Percentiles rank a stretch among this genome's conserved stretches.
These are phyloP conservation scores for Porites evermanni DNA, from an alignment of 92 coral and sea anemone species.

Conservation along the genomic window DNA sequence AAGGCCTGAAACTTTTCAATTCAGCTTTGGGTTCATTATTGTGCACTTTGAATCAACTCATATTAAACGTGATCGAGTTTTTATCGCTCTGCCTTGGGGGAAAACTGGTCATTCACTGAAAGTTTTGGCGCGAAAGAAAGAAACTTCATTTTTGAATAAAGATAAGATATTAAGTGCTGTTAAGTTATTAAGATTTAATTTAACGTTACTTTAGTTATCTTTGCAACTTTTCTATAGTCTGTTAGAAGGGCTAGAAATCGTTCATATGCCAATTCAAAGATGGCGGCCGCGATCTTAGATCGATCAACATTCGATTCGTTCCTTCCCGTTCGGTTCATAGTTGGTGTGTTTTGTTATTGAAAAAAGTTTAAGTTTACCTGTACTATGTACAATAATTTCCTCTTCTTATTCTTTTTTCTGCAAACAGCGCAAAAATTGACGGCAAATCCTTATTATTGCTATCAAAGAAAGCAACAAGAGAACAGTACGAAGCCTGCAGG, in stretches of 20 bases:
- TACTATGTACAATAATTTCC: not conserved
- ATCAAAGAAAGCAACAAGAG: conserved; percentile 3
- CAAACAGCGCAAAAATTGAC: conserved; percentile 44
- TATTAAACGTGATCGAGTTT: not conserved
- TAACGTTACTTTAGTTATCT: conserved; percentile 5
- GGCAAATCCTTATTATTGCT: conserved; percentile 20
- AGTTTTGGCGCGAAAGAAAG: conserved; percentile 5
- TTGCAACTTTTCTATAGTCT: not conserved
- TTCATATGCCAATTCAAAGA: conserved; percentile 16
- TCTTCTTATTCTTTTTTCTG: not conserved
- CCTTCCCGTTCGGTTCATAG: no score
- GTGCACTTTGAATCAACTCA: not conserved
- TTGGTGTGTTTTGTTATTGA: not conserved
- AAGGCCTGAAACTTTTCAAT: not conserved
- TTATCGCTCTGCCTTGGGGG: no score
- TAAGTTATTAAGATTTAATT: conserved; percentile 8
- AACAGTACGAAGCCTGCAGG: conserved; percentile 37
- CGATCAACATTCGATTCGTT: no score
- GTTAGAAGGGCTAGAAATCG: not conserved
- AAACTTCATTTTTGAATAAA: not conserved
- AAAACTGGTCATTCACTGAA: no score
- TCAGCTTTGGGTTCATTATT: not conserved
- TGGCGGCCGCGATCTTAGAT: conserved; percentile 5
- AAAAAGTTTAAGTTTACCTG: not conserved
- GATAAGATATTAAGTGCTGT: no score